These are phyloP conservation scores for Clavelina lepadiformis DNA, from an alignment of 23 tunicate genomes.

Conservation along the genomic window DNA sequence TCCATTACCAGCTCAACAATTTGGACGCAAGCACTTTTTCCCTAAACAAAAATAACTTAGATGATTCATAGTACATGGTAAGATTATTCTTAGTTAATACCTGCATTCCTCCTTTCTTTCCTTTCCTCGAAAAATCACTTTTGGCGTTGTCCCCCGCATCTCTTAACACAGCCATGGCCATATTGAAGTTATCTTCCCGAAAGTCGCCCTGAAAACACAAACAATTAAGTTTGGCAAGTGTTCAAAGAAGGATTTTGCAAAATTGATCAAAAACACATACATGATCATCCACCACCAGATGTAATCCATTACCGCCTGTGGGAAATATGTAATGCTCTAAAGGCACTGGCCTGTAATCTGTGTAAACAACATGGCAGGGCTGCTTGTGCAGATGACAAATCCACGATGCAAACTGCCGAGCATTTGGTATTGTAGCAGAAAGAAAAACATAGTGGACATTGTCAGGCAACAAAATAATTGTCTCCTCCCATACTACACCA, in stretches of 20 bases:
- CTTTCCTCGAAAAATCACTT: constrained; percentile 63
- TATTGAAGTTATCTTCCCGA: constrained; percentile 80
- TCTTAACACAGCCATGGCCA: constrained; percentile 79
- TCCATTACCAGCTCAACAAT: constrained; percentile 70
- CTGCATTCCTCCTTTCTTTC: constrained; percentile 52
- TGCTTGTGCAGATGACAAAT: constrained; percentile 95
- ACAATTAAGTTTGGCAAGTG: background rate
- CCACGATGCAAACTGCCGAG: constrained; percentile 95
- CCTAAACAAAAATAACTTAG: constrained; percentile 24
- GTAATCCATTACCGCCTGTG: constrained; percentile 93
- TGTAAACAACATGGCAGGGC: constrained; percentile 96
- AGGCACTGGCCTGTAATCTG: constrained; percentile 92
- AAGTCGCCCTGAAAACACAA: constrained; percentile 52
- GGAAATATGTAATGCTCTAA: constrained; percentile 95
- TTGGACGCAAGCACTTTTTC: constrained; percentile 49
- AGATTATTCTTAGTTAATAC: too few relatives aligned
- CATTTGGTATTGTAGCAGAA: constrained; percentile 94
- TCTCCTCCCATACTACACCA: constrained; percentile 98
- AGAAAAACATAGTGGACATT: constrained; percentile 93
- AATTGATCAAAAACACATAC: constrained; percentile 20
- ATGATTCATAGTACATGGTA: too few relatives aligned
- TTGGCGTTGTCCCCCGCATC: constrained; percentile 85
- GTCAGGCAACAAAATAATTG: constrained; percentile 90
- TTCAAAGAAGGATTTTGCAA: background rate
- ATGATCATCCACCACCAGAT: constrained; percentile 82